Evolutionary conservation across 2,113 vertebrate species (phyloP), one percentile per base, ranked within the genome.

Genomic region (Morphnarchus princeps): DNA sequence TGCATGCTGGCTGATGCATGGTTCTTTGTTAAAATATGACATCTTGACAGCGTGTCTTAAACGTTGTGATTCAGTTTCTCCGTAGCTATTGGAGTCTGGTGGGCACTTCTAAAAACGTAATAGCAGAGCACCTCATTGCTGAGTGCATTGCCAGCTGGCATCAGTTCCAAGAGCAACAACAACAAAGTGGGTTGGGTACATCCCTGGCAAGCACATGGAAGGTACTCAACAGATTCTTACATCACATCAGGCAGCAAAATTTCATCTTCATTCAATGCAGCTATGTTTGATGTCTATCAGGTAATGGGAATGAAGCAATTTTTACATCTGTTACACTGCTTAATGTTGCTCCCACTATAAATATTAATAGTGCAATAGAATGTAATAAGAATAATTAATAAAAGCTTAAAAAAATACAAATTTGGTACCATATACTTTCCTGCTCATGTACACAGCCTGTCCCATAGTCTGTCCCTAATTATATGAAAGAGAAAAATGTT

Each of bases 1-100:
- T 74, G 55, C 18, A 7, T 0, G 3, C 31, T 81, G 52, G n/a
- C 17, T 45, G 12, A 61, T 26, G 25, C 0, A 5, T 4, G 4
- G 10, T 40, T 45, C 8, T 90, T 69, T 66, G 14, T 54, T 85
- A 71, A 92, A 70, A 40, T 71, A 25, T 6, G 6, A 7, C 42
- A 34, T 22, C 21, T 31, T 76, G 52, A 31, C 77, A n/a, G 13
- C 19, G 7, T 15, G 15, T 50, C 13, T 55, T 22, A 71, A 50
- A 34, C 28, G 25, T 38, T 79, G 16, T 6, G 2, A 18, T 73
- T 93, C 45, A 57, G 22, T 78, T 82, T 87, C 47, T 61, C 65
- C 3, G 0, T 7, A 57, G 32, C 6, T 40, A 13, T 32, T 1
- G 3, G 9, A 63, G 8, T 12, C 20, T 63, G 12, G 18, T 79